These are phyloP conservation scores for Ormyrus pomaceus DNA, from an alignment of 2,888 invertebrate species.

Conservation along the genomic window DNA sequence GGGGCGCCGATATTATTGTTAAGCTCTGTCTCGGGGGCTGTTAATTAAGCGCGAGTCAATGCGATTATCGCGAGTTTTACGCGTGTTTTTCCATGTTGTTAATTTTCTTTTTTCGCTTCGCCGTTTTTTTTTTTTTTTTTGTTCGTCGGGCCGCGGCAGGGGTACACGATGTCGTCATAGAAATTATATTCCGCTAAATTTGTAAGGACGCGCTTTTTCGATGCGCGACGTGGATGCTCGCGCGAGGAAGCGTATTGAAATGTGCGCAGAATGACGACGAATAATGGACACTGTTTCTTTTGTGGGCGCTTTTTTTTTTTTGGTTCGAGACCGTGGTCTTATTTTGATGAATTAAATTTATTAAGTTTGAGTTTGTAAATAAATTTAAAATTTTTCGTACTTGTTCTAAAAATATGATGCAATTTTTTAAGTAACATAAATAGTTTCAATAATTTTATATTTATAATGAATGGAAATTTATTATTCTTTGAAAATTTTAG, in stretches of 20 bases:
- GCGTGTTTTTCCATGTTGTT: constrained; percentile 6
- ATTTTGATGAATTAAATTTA: neutral
- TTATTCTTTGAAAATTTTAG: too few species aligned
- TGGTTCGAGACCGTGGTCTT: neutral
- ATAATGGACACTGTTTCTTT: too few species aligned
- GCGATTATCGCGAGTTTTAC: neutral
- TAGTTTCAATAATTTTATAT: too few species aligned
- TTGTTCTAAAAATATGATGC: too few species aligned
- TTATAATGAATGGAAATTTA: too few species aligned
- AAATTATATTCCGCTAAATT: constrained; percentile 10
- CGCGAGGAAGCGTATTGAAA: too few species aligned
- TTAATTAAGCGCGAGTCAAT: constrained; percentile 5
- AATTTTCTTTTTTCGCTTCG: neutral
- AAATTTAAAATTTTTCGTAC: too few species aligned
- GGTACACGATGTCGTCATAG: constrained; percentile 13
- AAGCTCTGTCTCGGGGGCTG: neutral
- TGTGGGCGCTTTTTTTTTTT: too few species aligned
- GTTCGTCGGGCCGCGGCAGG: neutral
- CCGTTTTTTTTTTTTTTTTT: neutral
- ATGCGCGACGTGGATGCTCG: too few species aligned
- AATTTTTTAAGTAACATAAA: too few species aligned
- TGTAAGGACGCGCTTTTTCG: neutral
- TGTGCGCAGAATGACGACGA: too few species aligned
- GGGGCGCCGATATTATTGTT: constrained; percentile 5
- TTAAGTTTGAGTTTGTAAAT: too few species aligned